Percentiles rank a stretch among this genome's conserved stretches.
Evolutionary conservation across 2,797 vertebrate species (phyloP).

Genomic region (Hafferia zeledoni): DNA sequence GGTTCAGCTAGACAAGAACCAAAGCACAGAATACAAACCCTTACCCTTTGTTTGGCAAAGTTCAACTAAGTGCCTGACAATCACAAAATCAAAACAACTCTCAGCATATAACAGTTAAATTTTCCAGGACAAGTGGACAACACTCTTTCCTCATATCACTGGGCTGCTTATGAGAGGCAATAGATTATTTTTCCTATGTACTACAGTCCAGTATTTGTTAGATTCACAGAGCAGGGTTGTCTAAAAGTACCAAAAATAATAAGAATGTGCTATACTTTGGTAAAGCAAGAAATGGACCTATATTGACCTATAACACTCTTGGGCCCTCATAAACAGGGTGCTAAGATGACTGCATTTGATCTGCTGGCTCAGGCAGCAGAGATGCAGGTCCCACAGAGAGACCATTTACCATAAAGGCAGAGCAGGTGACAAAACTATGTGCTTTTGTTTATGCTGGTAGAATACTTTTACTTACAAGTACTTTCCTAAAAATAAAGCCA

Average conservation of each 20-base stretch:
- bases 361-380: conserved; percentile 6
- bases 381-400: not conserved
- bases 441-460: conserved; percentile 44
- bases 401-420: not conserved
- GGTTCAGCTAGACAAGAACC: not conserved
- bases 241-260: not conserved
- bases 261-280: not conserved
- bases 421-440: conserved; percentile 44
- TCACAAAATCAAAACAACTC: not conserved
- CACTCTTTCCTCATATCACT: not conserved
- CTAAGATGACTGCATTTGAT: not conserved
- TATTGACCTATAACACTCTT: not conserved
- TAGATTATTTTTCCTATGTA: not conserved
- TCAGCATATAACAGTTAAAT: not conserved
- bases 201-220: not conserved
- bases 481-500: conserved; percentile 30
- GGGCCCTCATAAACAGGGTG: not conserved
- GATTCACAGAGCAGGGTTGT: not conserved
- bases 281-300: not conserved
- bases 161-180: not conserved
- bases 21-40: not conserved
- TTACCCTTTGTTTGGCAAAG: not conserved
- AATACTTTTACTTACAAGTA: conserved; percentile 39
- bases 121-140: not conserved
- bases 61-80: not conserved